Conservation (phyloP, 2,797 vertebrate genomes). For the Cheracebus regulus region DNA sequence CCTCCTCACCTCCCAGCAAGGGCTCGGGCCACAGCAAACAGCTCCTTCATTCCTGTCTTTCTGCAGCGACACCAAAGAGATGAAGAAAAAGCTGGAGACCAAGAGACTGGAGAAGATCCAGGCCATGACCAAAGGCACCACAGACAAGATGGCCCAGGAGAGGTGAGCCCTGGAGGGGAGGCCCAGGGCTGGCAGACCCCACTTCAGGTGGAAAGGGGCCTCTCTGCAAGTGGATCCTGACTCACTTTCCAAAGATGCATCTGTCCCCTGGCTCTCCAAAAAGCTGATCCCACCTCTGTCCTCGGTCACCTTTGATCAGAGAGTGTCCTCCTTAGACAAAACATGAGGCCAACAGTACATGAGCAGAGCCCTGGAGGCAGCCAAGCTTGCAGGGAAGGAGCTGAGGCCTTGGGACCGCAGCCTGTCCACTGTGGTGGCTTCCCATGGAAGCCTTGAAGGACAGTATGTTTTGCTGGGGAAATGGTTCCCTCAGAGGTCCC, state of each 20-base stretch:
- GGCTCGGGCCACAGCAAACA: neutral
- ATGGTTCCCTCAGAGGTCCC: neutral
- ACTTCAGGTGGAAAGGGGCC: neutral
- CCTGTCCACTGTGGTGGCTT: too few species aligned
- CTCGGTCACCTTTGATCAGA: neutral
- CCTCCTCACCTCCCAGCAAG: neutral
- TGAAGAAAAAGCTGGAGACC: conserved; percentile 90
- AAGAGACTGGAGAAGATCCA: conserved; percentile 85
- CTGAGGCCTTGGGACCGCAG: neutral
- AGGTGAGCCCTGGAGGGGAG: conserved; percentile 78
- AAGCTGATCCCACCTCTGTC: neutral
- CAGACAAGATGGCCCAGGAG: conserved; percentile 89
- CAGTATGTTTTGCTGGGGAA: neutral
- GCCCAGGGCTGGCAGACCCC: neutral
- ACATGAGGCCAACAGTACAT: neutral
- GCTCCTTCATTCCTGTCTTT: conserved; percentile 54
- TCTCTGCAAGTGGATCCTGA: neutral
- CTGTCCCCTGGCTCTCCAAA: neutral
- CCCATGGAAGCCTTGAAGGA: neutral
- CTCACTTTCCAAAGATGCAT: neutral
- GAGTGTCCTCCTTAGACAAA: neutral
- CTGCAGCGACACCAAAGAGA: conserved; percentile 90
- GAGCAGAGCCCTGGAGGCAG: neutral
- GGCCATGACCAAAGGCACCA: conserved; percentile 82
- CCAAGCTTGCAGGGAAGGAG: neutral